Base-by-base conservation (phyloP, 2,797 vertebrate species). In the Hippoglossus hippoglossus region DNA sequence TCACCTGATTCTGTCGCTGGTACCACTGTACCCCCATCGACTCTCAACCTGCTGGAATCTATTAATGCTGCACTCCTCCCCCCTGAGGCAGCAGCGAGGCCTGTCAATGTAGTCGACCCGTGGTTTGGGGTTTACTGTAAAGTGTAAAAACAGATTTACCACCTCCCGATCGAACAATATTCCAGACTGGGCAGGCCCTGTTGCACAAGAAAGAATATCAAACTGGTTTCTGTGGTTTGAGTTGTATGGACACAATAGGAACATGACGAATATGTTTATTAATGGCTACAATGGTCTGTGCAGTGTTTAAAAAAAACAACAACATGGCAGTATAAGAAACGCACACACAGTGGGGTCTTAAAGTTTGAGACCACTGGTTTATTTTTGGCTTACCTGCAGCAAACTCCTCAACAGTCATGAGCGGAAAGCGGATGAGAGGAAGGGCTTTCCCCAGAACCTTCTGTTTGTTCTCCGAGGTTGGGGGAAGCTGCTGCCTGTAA, bases 381-480 rank as follows among this genome's bases (percentile, higher is more conserved):
- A 13, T 13, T 46, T 51, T 44, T 8, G 9, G 59, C 68, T 80
- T 87, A 99, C 98, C 98, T 94, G 98, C 97, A 2, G 98, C 98
- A 71, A 99, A 99, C 91, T 99, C 98, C 88, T 99, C 98, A 6
- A 99, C 98, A 25, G 97, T 99, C 98, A 99, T 99, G 74, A 99
- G 92, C 0, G 98, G 98, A 87, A 99, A 99, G 81, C 98, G 97
- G 82, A 99, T 98, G 67, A 99, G 97, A 0, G 95, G 94, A 19
- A 99, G 94, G 0, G 97, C 96, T 88, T 97, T 97, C 69, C 98
- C 97, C 82, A 99, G 94, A 53, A 96, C 96, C 71, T 96, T 95
- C 52, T 98, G 94, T 91, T 98, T 98, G 93, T 99, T 98, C 89
- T 99, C 97, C 0, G 97, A 95, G 0, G 96, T 96, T 57, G 92